Percentiles rank a stretch among this genome's conserved stretches.
Conservation (phyloP, 2,888 invertebrate species). For the Argynnis bischoffii region DNA sequence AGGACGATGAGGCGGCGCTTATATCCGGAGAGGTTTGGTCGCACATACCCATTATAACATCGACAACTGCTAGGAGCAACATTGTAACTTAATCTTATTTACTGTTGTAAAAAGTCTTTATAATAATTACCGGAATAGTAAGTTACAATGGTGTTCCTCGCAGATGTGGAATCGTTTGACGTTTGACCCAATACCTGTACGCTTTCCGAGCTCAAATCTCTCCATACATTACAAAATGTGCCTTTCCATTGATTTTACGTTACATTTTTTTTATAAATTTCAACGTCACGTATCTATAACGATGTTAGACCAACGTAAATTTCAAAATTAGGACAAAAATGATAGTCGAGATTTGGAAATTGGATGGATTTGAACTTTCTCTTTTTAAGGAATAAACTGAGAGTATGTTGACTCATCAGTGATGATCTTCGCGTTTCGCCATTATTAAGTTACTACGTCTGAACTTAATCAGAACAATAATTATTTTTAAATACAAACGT, state of each 20-base stretch:
- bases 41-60: constrained; percentile 33
- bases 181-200: constrained; percentile 47
- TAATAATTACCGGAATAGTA: neutral
- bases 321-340: too few relatives aligned
- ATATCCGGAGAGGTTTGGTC: constrained; percentile 77
- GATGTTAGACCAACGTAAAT: too few relatives aligned
- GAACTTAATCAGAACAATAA: too few relatives aligned
- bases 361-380: too few relatives aligned
- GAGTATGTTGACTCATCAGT: too few relatives aligned
- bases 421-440: too few relatives aligned
- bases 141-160: neutral
- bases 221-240: constrained; percentile 40
- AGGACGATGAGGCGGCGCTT: constrained; percentile 81
- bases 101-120: too few relatives aligned
- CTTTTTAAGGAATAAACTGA: too few relatives aligned
- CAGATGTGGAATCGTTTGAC: constrained; percentile 27
- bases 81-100: neutral
- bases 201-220: constrained; percentile 50
- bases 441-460: too few relatives aligned
- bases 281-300: too few relatives aligned
- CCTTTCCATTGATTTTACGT: constrained; percentile 16
- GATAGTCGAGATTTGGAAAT: too few relatives aligned
- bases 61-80: constrained; percentile 7
- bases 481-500: too few relatives aligned
- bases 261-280: neutral